Evolutionary conservation across 2,797 vertebrate genomes (phyloP).

Genomic region (Silurus lanzhouensis): DNA sequence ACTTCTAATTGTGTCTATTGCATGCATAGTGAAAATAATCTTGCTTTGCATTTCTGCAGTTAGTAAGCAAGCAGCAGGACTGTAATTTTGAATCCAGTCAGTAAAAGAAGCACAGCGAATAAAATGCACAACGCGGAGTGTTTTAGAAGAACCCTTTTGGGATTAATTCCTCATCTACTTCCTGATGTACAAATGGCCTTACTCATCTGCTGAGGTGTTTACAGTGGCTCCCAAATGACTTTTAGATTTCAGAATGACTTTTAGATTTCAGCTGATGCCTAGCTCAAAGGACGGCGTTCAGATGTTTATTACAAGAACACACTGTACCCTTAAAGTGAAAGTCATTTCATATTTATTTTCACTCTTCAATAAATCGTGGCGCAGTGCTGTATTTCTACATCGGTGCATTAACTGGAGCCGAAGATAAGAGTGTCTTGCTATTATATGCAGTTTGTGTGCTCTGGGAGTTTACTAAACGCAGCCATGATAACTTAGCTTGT

Average conservation of each 20-base stretch:
- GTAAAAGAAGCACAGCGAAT: background rate
- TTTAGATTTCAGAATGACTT: slow-evolving; percentile 8
- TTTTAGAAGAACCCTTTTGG: slow-evolving; percentile 13
- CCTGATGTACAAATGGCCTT: slow-evolving; percentile 12
- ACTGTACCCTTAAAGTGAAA: slow-evolving; percentile 8
- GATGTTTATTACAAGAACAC: background rate
- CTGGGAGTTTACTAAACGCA: background rate
- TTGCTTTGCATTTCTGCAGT: background rate
- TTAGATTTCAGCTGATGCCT: slow-evolving; percentile 5
- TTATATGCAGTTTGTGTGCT: background rate
- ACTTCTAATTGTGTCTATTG: background rate
- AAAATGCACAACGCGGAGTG: background rate
- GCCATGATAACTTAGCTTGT: background rate
- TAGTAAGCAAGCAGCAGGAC: background rate
- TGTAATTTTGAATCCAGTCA: slow-evolving; percentile 5
- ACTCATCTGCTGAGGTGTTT: slow-evolving; percentile 8
- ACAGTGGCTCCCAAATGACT: slow-evolving; percentile 18
- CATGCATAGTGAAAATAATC: background rate
- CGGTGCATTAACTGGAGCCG: background rate
- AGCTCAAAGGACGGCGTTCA: slow-evolving; percentile 8
- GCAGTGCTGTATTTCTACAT: background rate
- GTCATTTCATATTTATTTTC: slow-evolving; percentile 16
- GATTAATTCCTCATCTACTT: background rate
- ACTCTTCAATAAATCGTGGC: background rate
- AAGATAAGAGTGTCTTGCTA: background rate